Conservation (phyloP, 1,140 invertebrate genomes). For the Cotesia vestalis region DNA sequence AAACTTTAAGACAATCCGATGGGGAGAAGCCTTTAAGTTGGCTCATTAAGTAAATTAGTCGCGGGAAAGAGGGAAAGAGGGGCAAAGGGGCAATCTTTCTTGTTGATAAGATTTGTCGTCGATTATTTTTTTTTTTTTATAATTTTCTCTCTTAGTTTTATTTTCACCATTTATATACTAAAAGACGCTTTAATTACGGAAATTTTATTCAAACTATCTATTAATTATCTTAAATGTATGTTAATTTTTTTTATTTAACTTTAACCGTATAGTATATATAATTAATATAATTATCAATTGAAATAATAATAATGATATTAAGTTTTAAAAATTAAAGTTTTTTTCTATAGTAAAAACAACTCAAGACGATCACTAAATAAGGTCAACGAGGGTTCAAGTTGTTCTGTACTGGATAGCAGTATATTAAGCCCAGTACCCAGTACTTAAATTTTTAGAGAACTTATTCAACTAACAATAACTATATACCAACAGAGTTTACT, state of each 20-base stretch:
- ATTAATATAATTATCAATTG: not conserved
- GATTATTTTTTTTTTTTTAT: not conserved
- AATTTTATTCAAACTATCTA: too few relatives aligned
- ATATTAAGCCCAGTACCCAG: too few relatives aligned
- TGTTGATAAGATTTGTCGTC: constrained; percentile 17
- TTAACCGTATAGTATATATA: not conserved
- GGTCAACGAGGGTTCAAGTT: not conserved
- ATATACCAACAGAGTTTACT: not conserved
- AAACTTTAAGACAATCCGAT: constrained; percentile 11
- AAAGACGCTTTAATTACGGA: too few relatives aligned
- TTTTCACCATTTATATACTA: too few relatives aligned
- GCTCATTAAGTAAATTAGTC: constrained; percentile 36
- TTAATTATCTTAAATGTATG: too few relatives aligned
- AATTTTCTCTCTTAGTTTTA: not conserved
- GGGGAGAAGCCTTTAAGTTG: constrained; percentile 14
- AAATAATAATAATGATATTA: not conserved
- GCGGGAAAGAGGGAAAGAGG: not conserved
- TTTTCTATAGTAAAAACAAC: too few relatives aligned
- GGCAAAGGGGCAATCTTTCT: constrained; percentile 19
- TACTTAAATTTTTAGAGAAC: not conserved
- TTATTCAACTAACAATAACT: not conserved
- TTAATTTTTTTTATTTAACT: too few relatives aligned
- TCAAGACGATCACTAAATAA: not conserved
- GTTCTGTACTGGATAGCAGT: too few relatives aligned
- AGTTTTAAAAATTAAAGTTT: not conserved